Base-by-base conservation (phyloP, 1,140 invertebrate species). In the Trigoniulus corallinus region DNA sequence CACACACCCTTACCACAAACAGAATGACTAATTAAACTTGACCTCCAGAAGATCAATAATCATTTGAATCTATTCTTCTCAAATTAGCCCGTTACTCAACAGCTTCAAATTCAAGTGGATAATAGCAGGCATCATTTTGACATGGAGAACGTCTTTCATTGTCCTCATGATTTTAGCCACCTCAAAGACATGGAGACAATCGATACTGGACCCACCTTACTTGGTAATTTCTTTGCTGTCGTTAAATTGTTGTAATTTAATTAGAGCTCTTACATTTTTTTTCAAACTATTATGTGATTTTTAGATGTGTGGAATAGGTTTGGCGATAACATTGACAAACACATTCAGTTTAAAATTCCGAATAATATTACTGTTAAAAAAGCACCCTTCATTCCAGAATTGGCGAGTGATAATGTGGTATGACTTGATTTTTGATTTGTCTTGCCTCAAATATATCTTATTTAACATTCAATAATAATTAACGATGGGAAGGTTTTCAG, bases 101-200 rank as follows among this genome's bases (percentile, higher is more conserved):
- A 54, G 22, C 45, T 52, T 21, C 47, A 43, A 55, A 50, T 63
- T 61, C 1, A 59, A 54, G 61, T 67, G 50, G 60, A 62, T 39
- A 67, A 71, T 53, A 62, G 67, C 58, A 67, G 65, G 62, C 57
- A 70, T 50, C 53, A 64, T 47, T 58, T 65, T 57, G 72, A 77
- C 57, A 66, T 72, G 4, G 70, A 75, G 20, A 72, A 65, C 51
- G 69, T 74, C 53, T 63, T 79, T 1, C 71, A 76, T 58, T 74
- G 74, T 50, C 75, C 78, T 0, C 82, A 84, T 61, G 83, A 87
- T 64, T 66, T 80, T 42, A 70, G 78, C 0, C 72, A 75, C 26
- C 48, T 53, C 27, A 26, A 24, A 46, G 27, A 45, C 1, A 13
- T 13, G n/a, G 42, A 18, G 18, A 20, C 18, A 7, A 7, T 21